Evolutionary conservation across 2,888 invertebrate genomes (phyloP).

Genomic region (Aelia acuminata): DNA sequence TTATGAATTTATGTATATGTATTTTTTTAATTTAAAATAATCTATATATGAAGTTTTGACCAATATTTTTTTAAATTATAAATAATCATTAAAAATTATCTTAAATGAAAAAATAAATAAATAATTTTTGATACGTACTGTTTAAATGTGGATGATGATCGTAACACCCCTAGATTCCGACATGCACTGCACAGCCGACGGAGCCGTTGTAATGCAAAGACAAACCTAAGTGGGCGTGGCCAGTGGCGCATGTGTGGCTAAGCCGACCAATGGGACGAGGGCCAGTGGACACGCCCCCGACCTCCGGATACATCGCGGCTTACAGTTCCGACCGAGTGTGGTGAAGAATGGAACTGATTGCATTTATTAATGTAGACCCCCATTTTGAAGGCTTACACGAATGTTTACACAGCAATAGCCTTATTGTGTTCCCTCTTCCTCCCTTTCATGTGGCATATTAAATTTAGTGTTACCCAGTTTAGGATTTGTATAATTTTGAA

Average conservation of each 20-base stretch:
- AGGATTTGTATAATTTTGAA: slow-evolving; percentile 7
- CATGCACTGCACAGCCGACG: slow-evolving; percentile 19
- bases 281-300: slow-evolving; percentile 14
- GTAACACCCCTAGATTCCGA: neutral
- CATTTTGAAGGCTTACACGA: slow-evolving; percentile 30
- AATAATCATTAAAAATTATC: too few species aligned
- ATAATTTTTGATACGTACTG: slow-evolving; percentile 1
- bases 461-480: slow-evolving; percentile 17
- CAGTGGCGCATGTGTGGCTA: slow-evolving; percentile 32
- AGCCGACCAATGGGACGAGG: neutral
- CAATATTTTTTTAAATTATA: too few species aligned
- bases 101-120: neutral
- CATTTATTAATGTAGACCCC: slow-evolving; percentile 55
- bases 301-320: slow-evolving; percentile 43
- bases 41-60: too few species aligned
- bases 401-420: slow-evolving; percentile 35
- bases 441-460: slow-evolving; percentile 25
- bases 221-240: neutral
- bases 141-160: neutral
- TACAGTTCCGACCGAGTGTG: slow-evolving; percentile 18
- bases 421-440: neutral
- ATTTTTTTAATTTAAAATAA: too few species aligned
- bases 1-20: too few species aligned
- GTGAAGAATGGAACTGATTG: slow-evolving; percentile 34
- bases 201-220: neutral